Evolutionary conservation across 2,888 invertebrate species (phyloP).

Genomic region (Diogma glabrata): DNA sequence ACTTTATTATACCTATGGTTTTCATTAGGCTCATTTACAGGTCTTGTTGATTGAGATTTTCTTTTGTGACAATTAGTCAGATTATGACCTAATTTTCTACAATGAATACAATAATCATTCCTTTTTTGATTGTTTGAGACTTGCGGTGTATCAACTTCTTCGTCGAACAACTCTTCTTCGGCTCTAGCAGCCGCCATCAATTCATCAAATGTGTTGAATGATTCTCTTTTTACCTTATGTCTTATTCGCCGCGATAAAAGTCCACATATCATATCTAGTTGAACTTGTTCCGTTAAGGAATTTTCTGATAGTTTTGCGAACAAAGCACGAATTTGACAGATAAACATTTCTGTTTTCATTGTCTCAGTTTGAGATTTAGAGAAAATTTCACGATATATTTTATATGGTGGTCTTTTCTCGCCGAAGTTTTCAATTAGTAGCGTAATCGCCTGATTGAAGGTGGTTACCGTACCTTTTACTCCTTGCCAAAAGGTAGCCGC

Average conservation of each 20-base stretch:
- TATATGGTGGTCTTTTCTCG: not conserved
- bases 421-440: not conserved
- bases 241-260: not conserved
- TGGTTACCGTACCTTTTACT: not conserved
- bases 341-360: not conserved
- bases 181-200: not conserved
- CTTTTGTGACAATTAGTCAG: not conserved
- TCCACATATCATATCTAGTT: not conserved
- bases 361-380: not conserved
- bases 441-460: not conserved
- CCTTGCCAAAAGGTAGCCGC: not conserved
- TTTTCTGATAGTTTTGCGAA: too few relatives aligned
- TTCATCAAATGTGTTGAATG: not conserved
- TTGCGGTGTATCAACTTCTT: not conserved
- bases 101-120: not conserved
- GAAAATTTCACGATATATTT: not conserved
- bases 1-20: too few relatives aligned
- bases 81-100: not conserved
- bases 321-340: not conserved
- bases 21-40: not conserved
- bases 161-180: not conserved
- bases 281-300: not conserved
- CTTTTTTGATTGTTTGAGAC: not conserved
- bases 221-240: not conserved
- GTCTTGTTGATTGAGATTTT: not conserved